Evolutionary conservation across 2,113 vertebrate genomes (phyloP).

Genomic region (Gavialis gangeticus): DNA sequence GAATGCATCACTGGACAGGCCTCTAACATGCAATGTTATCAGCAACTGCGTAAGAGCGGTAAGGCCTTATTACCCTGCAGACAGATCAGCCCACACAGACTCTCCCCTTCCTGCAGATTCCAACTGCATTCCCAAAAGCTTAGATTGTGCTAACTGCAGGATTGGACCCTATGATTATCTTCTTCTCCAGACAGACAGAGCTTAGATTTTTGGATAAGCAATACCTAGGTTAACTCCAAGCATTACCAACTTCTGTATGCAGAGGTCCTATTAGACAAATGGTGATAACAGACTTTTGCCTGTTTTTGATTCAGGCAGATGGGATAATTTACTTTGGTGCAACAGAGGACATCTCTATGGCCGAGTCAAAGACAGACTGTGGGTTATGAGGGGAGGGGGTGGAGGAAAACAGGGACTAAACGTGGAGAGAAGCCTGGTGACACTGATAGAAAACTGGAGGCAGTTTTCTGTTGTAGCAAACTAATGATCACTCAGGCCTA

Average conservation of each 20-base stretch:
- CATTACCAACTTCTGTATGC: not conserved
- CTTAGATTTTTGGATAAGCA: not conserved
- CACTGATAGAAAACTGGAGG: not conserved
- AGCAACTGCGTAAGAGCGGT: not conserved
- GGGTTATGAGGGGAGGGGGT: not conserved
- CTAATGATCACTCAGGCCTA: too few relatives aligned
- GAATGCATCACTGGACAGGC: not conserved
- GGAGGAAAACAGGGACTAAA: not conserved
- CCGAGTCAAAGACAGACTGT: not conserved
- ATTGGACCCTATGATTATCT: not conserved
- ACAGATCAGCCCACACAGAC: not conserved
- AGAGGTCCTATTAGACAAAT: not conserved
- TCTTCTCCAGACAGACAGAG: not conserved
- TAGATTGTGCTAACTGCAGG: not conserved
- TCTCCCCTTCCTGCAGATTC: too few relatives aligned
- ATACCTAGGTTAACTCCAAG: not conserved
- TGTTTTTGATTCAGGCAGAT: not conserved
- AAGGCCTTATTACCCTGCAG: not conserved
- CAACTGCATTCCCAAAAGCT: not conserved
- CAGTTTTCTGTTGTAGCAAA: not conserved
- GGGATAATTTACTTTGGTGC: not conserved
- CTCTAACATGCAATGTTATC: not conserved
- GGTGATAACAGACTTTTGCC: not conserved
- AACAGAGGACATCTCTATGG: not conserved
- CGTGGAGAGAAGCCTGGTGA: not conserved